Conservation (phyloP, 2,888 invertebrate genomes). For the Amphipoea lucens region DNA sequence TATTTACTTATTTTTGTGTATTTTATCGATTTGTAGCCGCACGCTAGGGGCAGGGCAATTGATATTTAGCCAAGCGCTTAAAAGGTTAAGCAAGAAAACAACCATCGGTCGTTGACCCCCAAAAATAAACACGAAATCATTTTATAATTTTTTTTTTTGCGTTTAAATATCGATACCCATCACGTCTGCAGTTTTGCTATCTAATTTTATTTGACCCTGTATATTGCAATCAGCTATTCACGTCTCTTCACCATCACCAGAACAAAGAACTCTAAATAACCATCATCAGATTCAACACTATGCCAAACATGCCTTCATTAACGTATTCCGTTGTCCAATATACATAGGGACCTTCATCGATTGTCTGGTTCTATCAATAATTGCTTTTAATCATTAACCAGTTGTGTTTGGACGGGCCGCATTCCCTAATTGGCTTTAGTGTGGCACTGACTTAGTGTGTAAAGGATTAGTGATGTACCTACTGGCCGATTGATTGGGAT, state of each 20-base stretch:
- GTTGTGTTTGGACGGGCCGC: slow-evolving; percentile 70
- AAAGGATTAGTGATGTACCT: slow-evolving; percentile 64
- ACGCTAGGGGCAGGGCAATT: no score
- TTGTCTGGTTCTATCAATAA: slow-evolving; percentile 73
- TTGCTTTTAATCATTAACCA: slow-evolving; percentile 76
- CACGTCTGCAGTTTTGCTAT: no score
- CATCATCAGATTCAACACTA: not conserved
- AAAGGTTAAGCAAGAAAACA: no score
- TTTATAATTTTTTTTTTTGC: no score
- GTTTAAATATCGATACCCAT: no score
- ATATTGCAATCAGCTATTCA: not conserved
- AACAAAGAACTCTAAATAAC: not conserved
- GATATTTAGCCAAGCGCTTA: no score
- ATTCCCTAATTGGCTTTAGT: slow-evolving; percentile 69
- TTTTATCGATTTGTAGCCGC: no score
- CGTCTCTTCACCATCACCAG: not conserved
- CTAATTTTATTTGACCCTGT: no score
- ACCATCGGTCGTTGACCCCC: no score
- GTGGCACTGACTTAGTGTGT: slow-evolving; percentile 61
- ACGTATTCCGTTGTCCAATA: slow-evolving; percentile 40
- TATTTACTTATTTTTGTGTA: no score
- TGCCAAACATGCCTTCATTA: slow-evolving; percentile 51
- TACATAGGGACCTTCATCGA: slow-evolving; percentile 18
- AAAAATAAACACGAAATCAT: no score
- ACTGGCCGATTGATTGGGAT: slow-evolving; percentile 55